Evolutionary conservation across 2,797 vertebrate species (phyloP).

Genomic region (Cossypha polioptera): DNA sequence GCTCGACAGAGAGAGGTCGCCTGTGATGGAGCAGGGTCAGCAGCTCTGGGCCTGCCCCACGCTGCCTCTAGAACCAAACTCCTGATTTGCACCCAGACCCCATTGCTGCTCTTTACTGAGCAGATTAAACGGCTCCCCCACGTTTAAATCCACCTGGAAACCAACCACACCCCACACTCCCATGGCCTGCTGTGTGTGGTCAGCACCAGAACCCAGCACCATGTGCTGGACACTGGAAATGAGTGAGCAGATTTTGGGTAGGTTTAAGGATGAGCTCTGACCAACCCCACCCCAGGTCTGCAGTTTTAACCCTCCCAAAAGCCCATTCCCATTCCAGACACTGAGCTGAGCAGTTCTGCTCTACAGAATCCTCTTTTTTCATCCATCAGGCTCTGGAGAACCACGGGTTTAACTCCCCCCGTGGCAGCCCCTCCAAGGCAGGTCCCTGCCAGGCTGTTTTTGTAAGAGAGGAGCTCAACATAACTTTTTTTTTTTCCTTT

Average conservation of each 20-base stretch:
- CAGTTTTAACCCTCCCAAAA: neutral
- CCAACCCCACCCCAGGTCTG: neutral
- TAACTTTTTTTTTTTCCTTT: constrained; percentile 5
- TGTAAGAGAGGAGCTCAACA: constrained; percentile 52
- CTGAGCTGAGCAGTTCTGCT: neutral
- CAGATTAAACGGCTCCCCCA: neutral
- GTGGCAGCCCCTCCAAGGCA: no score
- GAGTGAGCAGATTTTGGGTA: accelerated
- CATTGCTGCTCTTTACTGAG: accelerated
- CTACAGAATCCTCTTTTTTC: no score
- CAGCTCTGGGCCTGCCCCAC: neutral
- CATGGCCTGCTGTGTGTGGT: neutral
- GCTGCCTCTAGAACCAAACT: neutral
- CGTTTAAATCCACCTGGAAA: neutral
- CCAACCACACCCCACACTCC: neutral
- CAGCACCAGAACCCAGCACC: accelerated
- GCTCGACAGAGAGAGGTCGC: neutral
- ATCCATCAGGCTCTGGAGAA: no score
- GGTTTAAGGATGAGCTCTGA: neutral
- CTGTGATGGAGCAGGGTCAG: constrained; percentile 1
- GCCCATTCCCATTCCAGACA: neutral
- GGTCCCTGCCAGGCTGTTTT: neutral
- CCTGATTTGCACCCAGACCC: neutral
- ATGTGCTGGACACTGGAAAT: accelerated
- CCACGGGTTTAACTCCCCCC: no score